Evolutionary conservation across 2,113 vertebrate species (phyloP), one percentile per base, ranked within the genome.

Genomic region (Urocitellus parryii): DNA sequence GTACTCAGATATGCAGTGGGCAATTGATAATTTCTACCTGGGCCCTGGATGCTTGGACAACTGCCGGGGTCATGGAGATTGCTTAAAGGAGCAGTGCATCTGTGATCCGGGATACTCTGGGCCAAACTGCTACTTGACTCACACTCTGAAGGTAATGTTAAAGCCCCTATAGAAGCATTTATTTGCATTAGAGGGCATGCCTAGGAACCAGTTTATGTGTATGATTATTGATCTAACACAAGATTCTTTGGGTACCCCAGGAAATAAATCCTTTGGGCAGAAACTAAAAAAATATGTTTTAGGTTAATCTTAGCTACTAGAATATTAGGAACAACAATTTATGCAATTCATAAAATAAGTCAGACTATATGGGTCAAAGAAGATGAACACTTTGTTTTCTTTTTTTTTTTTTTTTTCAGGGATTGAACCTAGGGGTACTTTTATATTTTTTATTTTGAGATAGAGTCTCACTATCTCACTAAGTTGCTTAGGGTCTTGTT

Each of bases 21-120:
- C 99, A 34, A 99, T 99, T 4, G 99, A 99, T 98, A 99, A 99
- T 97, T 99, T 99, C 97, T 99, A 99, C 97, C 99, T 99, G 85
- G 99, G 99, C 29, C 99, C 99, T 70, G 99, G 99, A 0, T 99
- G 99, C 96, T 96, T 98, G n/a, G 98, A 98, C 98, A 99, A 99
- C 98, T 99, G 99, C 72, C 99, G 98, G 73, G 99, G 99, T 42
- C 99, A 99, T 70, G 99, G 99, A 65, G 99, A 99, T 97, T 99
- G 99, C 97, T 98, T 99, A 97, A 99, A 99, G 96, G 99, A 99
- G 90, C 99, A 99, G 91, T 99, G 99, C 96, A 99, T 99, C 95
- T 99, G 99, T 97, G 99, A 99, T 96, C 99, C 99, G 0, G 99
- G 99, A 5, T 99, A 99, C 97, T 99, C 99, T 0, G 99, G 99